Base-by-base conservation (phyloP, 2,888 invertebrate genomes). In the Epicampocera succincta region DNA sequence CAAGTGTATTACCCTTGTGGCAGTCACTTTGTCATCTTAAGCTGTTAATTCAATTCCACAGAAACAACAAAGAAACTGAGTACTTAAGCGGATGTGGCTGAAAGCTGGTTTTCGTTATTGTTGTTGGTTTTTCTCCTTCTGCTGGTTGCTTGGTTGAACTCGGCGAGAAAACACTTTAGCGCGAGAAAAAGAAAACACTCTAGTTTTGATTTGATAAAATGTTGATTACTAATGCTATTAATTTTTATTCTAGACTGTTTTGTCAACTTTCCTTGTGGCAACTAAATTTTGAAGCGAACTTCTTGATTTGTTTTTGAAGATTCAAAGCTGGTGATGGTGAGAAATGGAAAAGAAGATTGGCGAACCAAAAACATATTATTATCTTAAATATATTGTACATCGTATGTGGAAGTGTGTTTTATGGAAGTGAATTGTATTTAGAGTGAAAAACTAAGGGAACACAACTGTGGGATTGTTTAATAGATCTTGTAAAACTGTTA, bases 11-110 rank as follows among this genome's bases (percentile, higher is more conserved):
- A 77, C 63, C 73, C 81, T 77, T 81, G 81, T 69, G 76, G 81
- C 81, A 81, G 77, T 81, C 76, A 81, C 81, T 81, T 81, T 81
- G 81, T 81, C 81, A 81, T 81, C 81, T 78, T 78, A 78, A 78
- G 74, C 78, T 82, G 78, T 78, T 82, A 78, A 82, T 78, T 82
- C 74, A 82, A 78, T 82, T 78, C 78, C 69, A 75, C 68, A 73
- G 66, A 52, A 72, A 58, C 63, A 68, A 48, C 44, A 60, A 17
- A 60, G 21, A 48, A 60, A 21, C 17, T n/a, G 25, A 65, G 19
- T 50, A 25, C 66, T 71, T 74, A 82, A 74, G 66, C 71, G 60
- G 65, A 60, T 71, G 56, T n/a, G 69, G 69, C 50, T 68, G 46
- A 50, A 44, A 48, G 50, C 65, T 58, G 66, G 61, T 50, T 80